These are phyloP conservation scores for Melanotus villosus DNA, from an alignment of 2,888 invertebrate genomes.

Conservation along the genomic window DNA sequence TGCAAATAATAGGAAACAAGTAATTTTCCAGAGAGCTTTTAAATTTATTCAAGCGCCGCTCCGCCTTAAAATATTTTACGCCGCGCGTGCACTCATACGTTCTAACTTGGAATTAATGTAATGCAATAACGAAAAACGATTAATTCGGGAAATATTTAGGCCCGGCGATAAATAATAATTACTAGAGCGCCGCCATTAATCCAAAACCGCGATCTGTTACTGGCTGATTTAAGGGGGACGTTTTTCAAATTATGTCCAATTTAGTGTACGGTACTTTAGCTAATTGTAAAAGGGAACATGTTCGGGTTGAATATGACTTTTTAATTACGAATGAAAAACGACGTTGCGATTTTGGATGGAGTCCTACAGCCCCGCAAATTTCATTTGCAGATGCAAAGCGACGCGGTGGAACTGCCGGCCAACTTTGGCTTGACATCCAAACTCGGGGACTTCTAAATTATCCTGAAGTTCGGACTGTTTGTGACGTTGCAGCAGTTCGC, in stretches of 20 bases:
- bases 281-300: constrained; percentile 63
- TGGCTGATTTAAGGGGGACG: constrained; percentile 59
- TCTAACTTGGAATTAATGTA: constrained; percentile 38
- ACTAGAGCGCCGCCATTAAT: constrained; percentile 55
- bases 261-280: constrained; percentile 60
- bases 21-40: constrained; percentile 42
- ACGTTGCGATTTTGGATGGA: constrained; percentile 44
- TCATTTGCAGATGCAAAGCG: constrained; percentile 45
- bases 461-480: constrained; percentile 46
- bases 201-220: constrained; percentile 50
- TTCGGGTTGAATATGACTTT: constrained; percentile 61
- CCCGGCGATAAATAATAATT: constrained; percentile 61
- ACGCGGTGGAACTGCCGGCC: constrained; percentile 34
- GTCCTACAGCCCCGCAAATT: constrained; percentile 38
- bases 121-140: constrained; percentile 43
- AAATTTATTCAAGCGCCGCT: constrained; percentile 36
- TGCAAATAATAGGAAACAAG: constrained; percentile 34
- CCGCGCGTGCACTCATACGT: constrained; percentile 19
- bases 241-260: constrained; percentile 64
- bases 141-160: constrained; percentile 59
- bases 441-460: constrained; percentile 47
- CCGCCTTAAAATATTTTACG: constrained; percentile 30
- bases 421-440: constrained; percentile 45
- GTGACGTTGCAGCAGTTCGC: constrained; percentile 45
- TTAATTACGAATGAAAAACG: constrained; percentile 62